These are phyloP conservation scores for Chamaea fasciata DNA, from an alignment of 2,113 vertebrate species.

Conservation along the genomic window DNA sequence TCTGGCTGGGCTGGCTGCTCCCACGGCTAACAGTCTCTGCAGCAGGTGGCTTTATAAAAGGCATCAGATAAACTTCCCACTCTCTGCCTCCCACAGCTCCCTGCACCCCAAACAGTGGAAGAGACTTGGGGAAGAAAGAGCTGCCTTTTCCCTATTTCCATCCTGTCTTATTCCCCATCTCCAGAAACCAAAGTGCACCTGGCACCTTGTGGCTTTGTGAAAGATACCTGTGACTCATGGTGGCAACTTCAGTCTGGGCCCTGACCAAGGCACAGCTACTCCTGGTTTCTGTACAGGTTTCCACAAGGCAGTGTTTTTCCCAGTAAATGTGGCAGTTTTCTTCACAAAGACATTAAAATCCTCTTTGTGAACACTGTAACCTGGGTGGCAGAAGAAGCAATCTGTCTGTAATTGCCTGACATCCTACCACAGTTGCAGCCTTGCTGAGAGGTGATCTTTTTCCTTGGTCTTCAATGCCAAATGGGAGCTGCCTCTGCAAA, in stretches of 20 bases:
- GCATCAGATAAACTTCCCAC: neutral
- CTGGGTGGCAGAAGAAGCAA: neutral
- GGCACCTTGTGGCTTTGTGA: neutral
- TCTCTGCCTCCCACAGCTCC: neutral
- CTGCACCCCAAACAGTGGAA: neutral
- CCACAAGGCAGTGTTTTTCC: neutral
- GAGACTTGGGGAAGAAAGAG: neutral
- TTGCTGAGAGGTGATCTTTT: neutral
- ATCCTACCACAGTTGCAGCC: rapidly evolving
- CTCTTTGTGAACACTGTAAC: neutral
- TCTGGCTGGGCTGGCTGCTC: neutral
- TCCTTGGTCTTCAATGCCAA: neutral
- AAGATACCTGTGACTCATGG: neutral
- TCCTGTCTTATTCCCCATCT: neutral
- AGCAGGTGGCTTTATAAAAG: neutral
- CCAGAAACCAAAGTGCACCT: neutral
- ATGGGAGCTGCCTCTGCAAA: neutral
- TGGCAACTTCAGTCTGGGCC: neutral
- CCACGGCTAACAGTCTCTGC: neutral
- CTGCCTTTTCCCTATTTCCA: neutral
- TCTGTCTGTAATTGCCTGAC: neutral
- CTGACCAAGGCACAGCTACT: neutral
- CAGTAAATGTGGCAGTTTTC: neutral
- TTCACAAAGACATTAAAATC: neutral
- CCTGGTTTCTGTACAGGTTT: neutral